These are phyloP conservation scores for Magallana ariakensis DNA, from an alignment of 1,140 invertebrate species.

Conservation along the genomic window DNA sequence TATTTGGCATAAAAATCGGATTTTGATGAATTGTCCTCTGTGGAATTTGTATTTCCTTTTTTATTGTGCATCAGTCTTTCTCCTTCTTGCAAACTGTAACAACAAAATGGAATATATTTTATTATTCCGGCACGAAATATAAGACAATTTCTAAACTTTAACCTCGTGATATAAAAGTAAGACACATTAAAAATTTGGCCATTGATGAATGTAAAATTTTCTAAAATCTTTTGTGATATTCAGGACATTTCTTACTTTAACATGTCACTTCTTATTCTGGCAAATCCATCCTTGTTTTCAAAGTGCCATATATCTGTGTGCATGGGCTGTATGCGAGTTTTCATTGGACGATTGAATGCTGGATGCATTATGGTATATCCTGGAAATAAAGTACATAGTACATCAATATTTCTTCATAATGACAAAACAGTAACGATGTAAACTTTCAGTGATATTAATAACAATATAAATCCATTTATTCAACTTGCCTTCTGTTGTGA, in stretches of 20 bases:
- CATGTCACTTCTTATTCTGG: constrained; percentile 81
- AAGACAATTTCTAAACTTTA: too few relatives aligned
- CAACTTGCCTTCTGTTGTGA: constrained; percentile 84
- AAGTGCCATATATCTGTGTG: constrained; percentile 85
- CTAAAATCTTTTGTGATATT: too few relatives aligned
- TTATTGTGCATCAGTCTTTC: constrained; percentile 63
- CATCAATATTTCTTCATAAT: neutral
- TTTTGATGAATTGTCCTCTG: constrained; percentile 57
- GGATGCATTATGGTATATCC: constrained; percentile 86
- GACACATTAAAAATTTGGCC: too few relatives aligned
- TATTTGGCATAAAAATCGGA: constrained; percentile 69
- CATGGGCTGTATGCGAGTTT: constrained; percentile 84
- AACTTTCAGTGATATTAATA: too few relatives aligned
- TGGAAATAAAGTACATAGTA: constrained; percentile 65
- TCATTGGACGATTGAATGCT: constrained; percentile 84
- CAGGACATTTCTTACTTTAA: constrained; percentile 66
- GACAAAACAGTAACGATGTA: neutral
- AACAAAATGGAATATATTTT: constrained; percentile 32
- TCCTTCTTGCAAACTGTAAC: constrained; percentile 66
- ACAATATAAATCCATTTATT: neutral
- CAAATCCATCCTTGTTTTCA: constrained; percentile 84
- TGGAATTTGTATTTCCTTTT: constrained; percentile 58
- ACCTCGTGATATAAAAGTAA: too few relatives aligned
- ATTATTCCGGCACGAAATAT: too few relatives aligned
- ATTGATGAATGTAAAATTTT: too few relatives aligned